A percentile compares a stretch with the other conserved stretches of the same genome.
Evolutionary conservation across 2,888 invertebrate genomes (phyloP).

Genomic region (Lycophotia porphyrea): DNA sequence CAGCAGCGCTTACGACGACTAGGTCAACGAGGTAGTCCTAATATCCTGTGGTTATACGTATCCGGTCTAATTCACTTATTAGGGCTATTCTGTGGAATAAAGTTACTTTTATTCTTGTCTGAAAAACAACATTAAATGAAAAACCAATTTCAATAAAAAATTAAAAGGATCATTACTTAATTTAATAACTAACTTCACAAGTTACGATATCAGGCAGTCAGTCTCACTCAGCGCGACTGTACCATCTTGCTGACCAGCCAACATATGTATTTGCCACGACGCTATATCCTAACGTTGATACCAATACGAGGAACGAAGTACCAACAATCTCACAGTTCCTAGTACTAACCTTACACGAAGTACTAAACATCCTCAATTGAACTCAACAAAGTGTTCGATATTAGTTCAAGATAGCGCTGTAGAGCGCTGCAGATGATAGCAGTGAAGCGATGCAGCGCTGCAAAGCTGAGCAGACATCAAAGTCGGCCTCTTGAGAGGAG

Average conservation of each 20-base stretch:
- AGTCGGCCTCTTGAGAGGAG: constrained; percentile 62
- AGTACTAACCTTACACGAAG: constrained; percentile 26
- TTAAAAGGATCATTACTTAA: background rate
- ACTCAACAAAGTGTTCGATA: constrained; percentile 52
- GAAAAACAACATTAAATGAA: background rate
- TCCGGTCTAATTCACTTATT: no score
- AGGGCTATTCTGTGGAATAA: background rate
- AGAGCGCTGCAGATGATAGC: constrained; percentile 38
- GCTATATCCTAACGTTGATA: background rate
- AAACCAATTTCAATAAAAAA: background rate
- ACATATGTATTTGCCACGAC: no score
- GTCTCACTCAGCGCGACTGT: no score
- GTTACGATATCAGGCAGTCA: background rate
- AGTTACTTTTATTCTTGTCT: no score
- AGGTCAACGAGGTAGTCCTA: no score
- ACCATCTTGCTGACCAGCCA: no score
- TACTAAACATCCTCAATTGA: constrained; percentile 47
- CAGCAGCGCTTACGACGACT: background rate
- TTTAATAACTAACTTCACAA: background rate
- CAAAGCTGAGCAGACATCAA: constrained; percentile 61
- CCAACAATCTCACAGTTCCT: constrained; percentile 7
- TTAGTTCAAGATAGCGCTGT: constrained; percentile 44
- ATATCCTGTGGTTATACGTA: no score
- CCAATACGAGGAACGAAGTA: background rate
- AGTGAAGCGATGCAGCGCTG: constrained; percentile 38